phyloP scores from a whole-genome alignment of 2,888 invertebrate genomes.

The Chrysomela aeneicollis region DNA sequence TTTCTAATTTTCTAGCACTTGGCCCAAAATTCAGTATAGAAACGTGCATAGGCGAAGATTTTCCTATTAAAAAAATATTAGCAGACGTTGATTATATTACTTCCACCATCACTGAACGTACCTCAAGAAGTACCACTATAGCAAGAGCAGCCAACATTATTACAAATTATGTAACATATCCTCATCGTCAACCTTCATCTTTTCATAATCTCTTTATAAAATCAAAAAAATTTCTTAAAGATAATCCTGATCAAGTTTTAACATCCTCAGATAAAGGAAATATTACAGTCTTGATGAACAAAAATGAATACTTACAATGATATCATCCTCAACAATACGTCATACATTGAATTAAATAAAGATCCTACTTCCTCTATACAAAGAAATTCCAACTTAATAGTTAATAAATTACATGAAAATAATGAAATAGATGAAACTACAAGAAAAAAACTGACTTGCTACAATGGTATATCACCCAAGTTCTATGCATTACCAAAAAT shows the following conservation, averaged over 20 bases:
- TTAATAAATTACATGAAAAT: neutral
- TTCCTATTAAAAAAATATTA: too few relatives aligned
- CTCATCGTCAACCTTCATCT: too few relatives aligned
- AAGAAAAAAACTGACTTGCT: conserved; percentile 5
- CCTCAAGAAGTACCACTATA: too few relatives aligned
- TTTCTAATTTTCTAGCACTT: too few relatives aligned
- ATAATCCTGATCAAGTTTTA: neutral
- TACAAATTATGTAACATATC: too few relatives aligned
- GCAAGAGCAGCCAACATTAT: too few relatives aligned
- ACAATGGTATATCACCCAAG: neutral
- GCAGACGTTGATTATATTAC: too few relatives aligned
- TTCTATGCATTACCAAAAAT: conserved; percentile 19
- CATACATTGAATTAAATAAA: neutral
- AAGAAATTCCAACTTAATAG: neutral
- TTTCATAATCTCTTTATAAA: too few relatives aligned
- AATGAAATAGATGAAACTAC: neutral
- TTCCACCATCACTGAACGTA: too few relatives aligned
- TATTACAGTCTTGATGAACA: neutral
- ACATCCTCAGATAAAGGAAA: conserved; percentile 5
- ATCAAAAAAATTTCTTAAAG: neutral
- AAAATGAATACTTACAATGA: neutral
- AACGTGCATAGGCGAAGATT: too few relatives aligned
- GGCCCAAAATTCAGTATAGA: too few relatives aligned
- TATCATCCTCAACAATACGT: neutral
- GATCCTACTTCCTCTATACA: neutral